A percentile compares a stretch with the other conserved stretches of the same genome.
phyloP scores from a whole-genome alignment of 2,113 vertebrate genomes.

The Clarias gariepinus region DNA sequence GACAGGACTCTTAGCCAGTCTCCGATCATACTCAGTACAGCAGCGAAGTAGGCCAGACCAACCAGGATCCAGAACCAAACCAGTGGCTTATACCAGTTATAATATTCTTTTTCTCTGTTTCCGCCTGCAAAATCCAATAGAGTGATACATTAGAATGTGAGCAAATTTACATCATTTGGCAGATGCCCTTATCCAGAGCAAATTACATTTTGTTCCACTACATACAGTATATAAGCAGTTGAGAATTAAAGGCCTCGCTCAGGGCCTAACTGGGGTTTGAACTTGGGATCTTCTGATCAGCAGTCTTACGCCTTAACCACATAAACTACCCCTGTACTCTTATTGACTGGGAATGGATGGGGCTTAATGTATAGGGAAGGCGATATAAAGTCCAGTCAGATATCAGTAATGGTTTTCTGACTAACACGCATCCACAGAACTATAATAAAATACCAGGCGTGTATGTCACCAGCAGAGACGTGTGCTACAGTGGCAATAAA shows the following conservation, averaged over 20 bases:
- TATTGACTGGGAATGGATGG: not conserved
- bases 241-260: too few relatives aligned
- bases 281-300: too few relatives aligned
- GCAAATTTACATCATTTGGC: too few relatives aligned
- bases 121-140: conserved; percentile 77
- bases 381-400: not conserved
- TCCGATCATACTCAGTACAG: conserved; percentile 95
- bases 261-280: too few relatives aligned
- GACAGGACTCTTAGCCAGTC: conserved; percentile 96
- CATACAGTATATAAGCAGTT: too few relatives aligned
- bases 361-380: not conserved
- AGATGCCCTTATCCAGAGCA: too few relatives aligned
- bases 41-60: conserved; percentile 93
- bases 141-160: not conserved
- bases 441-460: not conserved
- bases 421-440: not conserved
- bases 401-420: not conserved
- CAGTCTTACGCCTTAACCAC: too few relatives aligned
- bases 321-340: not conserved
- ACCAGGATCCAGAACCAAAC: conserved; percentile 99
- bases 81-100: conserved; percentile 89
- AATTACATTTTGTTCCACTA: too few relatives aligned
- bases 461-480: not conserved
- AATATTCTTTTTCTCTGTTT: conserved; percentile 84
- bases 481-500: not conserved